phyloP scores from a whole-genome alignment of 2,888 invertebrate genomes.

The Rhaphigaster nebulosa region DNA sequence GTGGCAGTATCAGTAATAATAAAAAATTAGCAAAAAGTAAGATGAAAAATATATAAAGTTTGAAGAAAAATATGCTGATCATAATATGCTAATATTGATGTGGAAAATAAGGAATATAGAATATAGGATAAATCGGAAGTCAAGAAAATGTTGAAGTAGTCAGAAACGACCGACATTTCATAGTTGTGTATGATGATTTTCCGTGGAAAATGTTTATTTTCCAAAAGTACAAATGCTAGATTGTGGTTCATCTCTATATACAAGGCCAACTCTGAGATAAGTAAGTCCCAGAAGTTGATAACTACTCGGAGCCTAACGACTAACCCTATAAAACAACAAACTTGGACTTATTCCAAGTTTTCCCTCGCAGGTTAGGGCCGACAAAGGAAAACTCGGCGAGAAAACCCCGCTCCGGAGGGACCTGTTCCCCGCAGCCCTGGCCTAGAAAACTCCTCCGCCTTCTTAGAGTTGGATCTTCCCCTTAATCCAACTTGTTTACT shows the following conservation, averaged over 20 bases:
- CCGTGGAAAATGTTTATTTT: background rate
- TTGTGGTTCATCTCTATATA: background rate
- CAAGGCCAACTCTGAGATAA: background rate
- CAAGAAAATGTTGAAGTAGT: background rate
- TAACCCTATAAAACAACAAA: background rate
- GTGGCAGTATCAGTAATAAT: no score
- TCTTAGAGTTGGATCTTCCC: slow-evolving; percentile 27
- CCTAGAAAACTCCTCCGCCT: background rate
- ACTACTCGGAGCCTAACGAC: background rate
- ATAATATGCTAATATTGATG: no score
- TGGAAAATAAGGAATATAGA: no score
- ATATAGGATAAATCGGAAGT: no score
- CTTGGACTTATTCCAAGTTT: slow-evolving; percentile 20
- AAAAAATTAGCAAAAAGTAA: no score
- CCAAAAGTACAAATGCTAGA: background rate
- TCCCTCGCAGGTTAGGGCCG: background rate
- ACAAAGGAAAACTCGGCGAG: background rate
- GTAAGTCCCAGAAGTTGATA: background rate
- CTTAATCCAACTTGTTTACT: slow-evolving; percentile 32
- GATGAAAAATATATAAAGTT: no score
- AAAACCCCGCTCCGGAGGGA: background rate
- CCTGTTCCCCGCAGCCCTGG: background rate
- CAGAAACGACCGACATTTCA: background rate
- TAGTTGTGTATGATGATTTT: background rate
- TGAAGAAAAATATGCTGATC: no score